A percentile compares a stretch with the other conserved stretches of the same genome.
Conservation (phyloP, 2,888 invertebrate species). For the Zele albiditarsus region DNA sequence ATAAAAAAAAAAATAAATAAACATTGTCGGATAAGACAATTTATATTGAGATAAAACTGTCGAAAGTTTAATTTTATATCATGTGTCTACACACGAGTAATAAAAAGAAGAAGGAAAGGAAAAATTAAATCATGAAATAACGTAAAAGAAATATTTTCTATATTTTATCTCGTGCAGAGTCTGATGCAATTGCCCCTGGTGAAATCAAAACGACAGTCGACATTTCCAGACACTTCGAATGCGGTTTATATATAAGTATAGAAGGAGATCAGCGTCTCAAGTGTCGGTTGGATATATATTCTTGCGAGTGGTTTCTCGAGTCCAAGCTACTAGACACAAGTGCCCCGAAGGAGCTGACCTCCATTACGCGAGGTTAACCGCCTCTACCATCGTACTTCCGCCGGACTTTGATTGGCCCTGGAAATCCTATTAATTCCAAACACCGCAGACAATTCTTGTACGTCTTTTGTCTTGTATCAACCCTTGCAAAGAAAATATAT, state of each 20-base stretch:
- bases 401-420: constrained; percentile 69
- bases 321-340: constrained; percentile 54
- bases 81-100: no score
- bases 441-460: not conserved
- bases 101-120: no score
- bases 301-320: constrained; percentile 59
- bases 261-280: constrained; percentile 35
- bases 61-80: no score
- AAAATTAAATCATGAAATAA: no score
- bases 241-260: constrained; percentile 46
- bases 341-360: constrained; percentile 68
- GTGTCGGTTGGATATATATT: constrained; percentile 48
- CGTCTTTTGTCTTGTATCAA: not conserved
- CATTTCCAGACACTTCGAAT: constrained; percentile 50
- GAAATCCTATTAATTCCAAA: constrained; percentile 68
- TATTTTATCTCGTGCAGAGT: no score
- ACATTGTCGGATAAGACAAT: no score
- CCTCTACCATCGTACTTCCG: constrained; percentile 67
- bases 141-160: no score
- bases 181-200: constrained; percentile 52
- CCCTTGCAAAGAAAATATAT: no score
- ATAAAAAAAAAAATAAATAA: no score
- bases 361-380: constrained; percentile 72
- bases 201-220: constrained; percentile 60
- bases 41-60: no score